phyloP scores from a whole-genome alignment of 1,140 invertebrate genomes.

The Cherax destructor region DNA sequence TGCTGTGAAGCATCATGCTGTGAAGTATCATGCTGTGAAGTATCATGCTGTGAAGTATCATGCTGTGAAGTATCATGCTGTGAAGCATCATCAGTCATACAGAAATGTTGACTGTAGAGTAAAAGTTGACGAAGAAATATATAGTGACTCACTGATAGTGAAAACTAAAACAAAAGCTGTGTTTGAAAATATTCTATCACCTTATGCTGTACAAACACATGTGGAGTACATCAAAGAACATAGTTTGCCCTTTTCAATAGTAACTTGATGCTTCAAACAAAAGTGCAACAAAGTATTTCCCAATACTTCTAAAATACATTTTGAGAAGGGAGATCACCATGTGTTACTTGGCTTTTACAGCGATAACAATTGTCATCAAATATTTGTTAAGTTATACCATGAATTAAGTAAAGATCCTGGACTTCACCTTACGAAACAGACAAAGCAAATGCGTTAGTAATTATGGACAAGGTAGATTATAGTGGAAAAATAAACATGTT shows the following conservation, averaged over 20 bases:
- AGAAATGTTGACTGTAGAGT: slow-evolving; percentile 11
- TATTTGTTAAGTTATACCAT: no score
- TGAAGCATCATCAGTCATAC: slow-evolving; percentile 29
- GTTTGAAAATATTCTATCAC: slow-evolving; percentile 29
- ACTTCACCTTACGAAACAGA: no score
- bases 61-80: slow-evolving; percentile 32
- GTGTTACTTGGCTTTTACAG: no score
- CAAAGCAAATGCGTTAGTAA: no score
- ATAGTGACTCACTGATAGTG: slow-evolving; percentile 10
- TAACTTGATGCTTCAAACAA: slow-evolving; percentile 25
- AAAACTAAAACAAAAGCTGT: slow-evolving; percentile 11
- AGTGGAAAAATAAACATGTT: no score
- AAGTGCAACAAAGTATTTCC: slow-evolving; percentile 5
- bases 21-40: no score
- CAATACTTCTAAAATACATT: slow-evolving; percentile 40
- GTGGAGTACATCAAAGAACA: slow-evolving; percentile 24
- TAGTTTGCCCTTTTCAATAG: slow-evolving; percentile 36
- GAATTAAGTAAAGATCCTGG: no score
- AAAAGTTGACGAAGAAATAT: slow-evolving; percentile 17
- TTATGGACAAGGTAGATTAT: no score
- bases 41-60: no score
- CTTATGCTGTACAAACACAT: slow-evolving; percentile 23
- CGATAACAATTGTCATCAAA: no score
- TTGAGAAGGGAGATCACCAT: neutral
- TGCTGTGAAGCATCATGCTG: no score